Evolutionary conservation across 1,140 invertebrate genomes (phyloP).

Genomic region (Stenopsyche tienmushanensis): DNA sequence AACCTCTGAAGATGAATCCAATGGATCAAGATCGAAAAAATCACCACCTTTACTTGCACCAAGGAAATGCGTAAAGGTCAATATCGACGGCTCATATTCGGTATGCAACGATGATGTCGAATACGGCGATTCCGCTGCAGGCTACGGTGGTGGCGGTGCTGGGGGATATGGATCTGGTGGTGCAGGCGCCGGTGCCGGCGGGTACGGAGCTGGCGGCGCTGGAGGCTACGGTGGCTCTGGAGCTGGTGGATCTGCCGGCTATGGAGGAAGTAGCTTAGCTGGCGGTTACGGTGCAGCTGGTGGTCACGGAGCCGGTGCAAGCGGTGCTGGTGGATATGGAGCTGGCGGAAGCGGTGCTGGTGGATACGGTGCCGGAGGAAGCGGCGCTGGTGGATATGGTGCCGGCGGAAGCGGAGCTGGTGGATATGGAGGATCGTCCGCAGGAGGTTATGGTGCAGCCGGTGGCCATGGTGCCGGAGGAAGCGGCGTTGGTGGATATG

Average conservation of each 20-base stretch:
- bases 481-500: background rate
- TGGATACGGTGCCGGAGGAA: constrained; percentile 10
- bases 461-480: background rate
- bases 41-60: constrained; percentile 43
- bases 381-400: background rate
- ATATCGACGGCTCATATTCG: constrained; percentile 21
- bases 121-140: constrained; percentile 9
- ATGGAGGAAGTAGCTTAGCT: background rate
- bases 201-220: constrained; percentile 10
- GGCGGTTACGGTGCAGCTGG: constrained; percentile 6
- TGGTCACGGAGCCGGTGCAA: background rate
- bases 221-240: constrained; percentile 24
- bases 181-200: background rate
- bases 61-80: constrained; percentile 37
- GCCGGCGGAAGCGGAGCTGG: background rate
- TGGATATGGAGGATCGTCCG: too few relatives aligned
- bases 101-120: constrained; percentile 39
- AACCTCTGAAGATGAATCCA: constrained; percentile 30
- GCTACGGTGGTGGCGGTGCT: constrained; percentile 20
- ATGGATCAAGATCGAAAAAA: constrained; percentile 38
- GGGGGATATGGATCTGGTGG: constrained; percentile 3
- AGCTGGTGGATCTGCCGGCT: background rate
- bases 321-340: constrained; percentile 17
- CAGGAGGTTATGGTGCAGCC: constrained; percentile 24
- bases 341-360: constrained; percentile 11